phyloP scores from a whole-genome alignment of 2,888 invertebrate genomes.

The Dicyrtoma fusca region DNA sequence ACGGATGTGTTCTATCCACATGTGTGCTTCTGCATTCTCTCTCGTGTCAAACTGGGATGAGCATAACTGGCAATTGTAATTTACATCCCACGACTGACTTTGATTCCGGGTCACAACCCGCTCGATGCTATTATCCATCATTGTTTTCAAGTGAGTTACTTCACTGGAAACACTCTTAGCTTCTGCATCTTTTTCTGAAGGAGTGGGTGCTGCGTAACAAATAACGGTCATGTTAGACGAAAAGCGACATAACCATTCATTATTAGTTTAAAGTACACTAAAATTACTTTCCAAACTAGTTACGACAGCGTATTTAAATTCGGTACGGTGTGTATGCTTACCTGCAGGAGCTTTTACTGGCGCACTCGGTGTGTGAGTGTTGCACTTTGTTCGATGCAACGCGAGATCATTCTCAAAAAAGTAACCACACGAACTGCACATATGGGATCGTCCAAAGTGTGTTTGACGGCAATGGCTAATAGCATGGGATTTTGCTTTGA shows the following conservation, averaged over 20 bases:
- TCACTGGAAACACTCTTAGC: not conserved
- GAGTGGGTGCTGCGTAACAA: too few relatives aligned
- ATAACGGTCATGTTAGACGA: too few relatives aligned
- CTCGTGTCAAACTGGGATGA: not conserved
- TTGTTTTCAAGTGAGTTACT: not conserved
- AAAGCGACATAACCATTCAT: too few relatives aligned
- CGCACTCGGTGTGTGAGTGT: not conserved
- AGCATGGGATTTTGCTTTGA: not conserved
- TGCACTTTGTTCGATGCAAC: slow-evolving; percentile 3
- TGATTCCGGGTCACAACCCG: too few relatives aligned
- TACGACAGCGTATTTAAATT: too few relatives aligned
- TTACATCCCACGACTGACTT: not conserved
- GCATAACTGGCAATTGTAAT: not conserved
- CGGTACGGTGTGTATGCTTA: too few relatives aligned
- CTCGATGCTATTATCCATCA: not conserved
- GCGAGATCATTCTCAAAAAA: slow-evolving; percentile 6
- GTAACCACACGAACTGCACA: slow-evolving; percentile 8
- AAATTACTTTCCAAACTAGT: too few relatives aligned
- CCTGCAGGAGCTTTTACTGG: too few relatives aligned
- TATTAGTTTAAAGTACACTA: too few relatives aligned
- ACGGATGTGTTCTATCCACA: slow-evolving; percentile 24
- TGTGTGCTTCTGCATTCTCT: slow-evolving; percentile 10
- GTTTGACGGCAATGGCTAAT: slow-evolving; percentile 10
- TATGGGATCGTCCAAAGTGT: slow-evolving; percentile 3
- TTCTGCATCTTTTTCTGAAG: not conserved